Evolutionary conservation across 1,140 invertebrate genomes (phyloP).

Genomic region (Pygmarrhopalites habei): DNA sequence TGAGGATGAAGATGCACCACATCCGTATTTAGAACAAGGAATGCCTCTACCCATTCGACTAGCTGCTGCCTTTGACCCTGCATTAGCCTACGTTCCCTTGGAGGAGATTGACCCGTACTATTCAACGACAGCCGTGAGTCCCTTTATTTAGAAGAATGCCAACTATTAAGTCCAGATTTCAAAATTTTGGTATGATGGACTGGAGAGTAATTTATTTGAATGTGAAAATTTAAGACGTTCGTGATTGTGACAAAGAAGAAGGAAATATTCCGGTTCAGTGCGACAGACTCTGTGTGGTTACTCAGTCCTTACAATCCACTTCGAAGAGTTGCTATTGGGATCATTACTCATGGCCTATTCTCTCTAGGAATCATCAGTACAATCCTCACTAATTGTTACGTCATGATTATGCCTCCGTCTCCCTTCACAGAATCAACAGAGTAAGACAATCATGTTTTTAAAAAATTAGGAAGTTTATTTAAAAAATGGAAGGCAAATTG

Average conservation of each 20-base stretch:
- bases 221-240: too few species aligned
- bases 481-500: too few species aligned
- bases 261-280: constrained; percentile 97
- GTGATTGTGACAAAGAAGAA: constrained; percentile 96
- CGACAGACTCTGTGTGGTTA: constrained; percentile 88
- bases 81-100: constrained; percentile 84
- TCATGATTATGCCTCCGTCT: constrained; percentile 94
- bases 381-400: constrained; percentile 94
- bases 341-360: constrained; percentile 95
- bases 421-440: constrained; percentile 90
- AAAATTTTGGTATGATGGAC: too few species aligned
- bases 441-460: too few species aligned
- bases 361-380: constrained; percentile 96
- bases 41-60: constrained; percentile 75
- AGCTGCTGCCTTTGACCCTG: constrained; percentile 80
- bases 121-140: constrained; percentile 76
- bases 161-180: too few species aligned
- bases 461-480: too few species aligned
- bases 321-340: constrained; percentile 91
- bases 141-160: too few species aligned
- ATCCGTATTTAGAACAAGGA: constrained; percentile 76
- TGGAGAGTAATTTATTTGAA: too few species aligned
- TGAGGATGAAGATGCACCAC: constrained; percentile 90
- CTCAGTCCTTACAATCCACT: constrained; percentile 96
- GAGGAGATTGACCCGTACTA: constrained; percentile 93